These are phyloP conservation scores for Helogale parvula DNA, from an alignment of 2,113 vertebrate species.

Conservation along the genomic window DNA sequence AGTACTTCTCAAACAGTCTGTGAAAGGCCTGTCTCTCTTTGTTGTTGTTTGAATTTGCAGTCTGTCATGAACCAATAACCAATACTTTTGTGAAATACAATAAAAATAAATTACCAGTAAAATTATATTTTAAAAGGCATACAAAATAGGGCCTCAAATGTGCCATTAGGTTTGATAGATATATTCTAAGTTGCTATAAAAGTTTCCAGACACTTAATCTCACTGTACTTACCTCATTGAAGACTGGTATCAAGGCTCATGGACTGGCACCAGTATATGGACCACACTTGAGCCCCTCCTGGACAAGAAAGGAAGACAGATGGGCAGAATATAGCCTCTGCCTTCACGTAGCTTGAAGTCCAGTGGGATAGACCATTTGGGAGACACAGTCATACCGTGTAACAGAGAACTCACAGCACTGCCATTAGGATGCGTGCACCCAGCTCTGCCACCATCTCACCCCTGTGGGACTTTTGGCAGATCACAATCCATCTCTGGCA, in stretches of 20 bases:
- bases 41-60: neutral
- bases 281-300: neutral
- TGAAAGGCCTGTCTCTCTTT: conserved; percentile 20
- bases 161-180: neutral
- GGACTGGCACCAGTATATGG: neutral
- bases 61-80: neutral
- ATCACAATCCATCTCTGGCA: neutral
- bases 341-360: neutral
- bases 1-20: neutral
- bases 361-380: neutral
- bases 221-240: neutral
- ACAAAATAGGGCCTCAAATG: neutral
- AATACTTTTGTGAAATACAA: conserved; percentile 29
- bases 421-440: neutral
- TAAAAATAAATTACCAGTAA: conserved; percentile 29
- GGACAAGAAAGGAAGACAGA: neutral
- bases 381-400: neutral
- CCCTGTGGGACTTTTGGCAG: neutral
- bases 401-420: neutral
- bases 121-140: conserved; percentile 15
- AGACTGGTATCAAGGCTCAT: neutral
- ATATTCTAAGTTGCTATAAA: neutral
- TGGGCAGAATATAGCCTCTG: conserved; percentile 38
- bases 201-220: neutral
- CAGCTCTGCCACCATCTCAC: neutral